phyloP scores from a whole-genome alignment of 2,797 vertebrate genomes.

The Synaphobranchus kaupii region DNA sequence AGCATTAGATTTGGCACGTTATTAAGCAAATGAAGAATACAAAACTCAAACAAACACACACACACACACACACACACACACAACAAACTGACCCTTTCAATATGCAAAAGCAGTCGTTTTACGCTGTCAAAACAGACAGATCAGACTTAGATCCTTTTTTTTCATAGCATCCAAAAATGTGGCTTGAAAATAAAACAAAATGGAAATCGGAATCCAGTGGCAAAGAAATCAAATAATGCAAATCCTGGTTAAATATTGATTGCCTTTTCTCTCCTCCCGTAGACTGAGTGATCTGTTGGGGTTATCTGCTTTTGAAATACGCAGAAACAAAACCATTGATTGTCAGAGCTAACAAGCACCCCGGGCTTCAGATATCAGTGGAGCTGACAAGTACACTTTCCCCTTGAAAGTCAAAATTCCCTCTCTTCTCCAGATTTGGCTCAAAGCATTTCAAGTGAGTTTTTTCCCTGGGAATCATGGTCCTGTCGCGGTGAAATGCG shows the following conservation, averaged over 20 bases:
- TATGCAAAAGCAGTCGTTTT: not conserved
- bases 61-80: not conserved
- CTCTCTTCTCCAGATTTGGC: not conserved
- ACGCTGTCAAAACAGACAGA: not conserved
- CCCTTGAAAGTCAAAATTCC: slow-evolving; percentile 11
- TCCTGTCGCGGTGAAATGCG: slow-evolving; percentile 7
- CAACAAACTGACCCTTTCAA: not conserved
- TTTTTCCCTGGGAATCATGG: slow-evolving; percentile 22
- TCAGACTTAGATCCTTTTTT: not conserved
- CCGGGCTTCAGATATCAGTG: slow-evolving; percentile 32
- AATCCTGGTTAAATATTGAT: slow-evolving; percentile 53
- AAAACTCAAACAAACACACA: not conserved
- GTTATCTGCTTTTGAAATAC: slow-evolving; percentile 45
- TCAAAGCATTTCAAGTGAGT: slow-evolving; percentile 9
- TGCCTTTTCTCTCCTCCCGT: slow-evolving; percentile 34
- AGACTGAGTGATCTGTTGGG: slow-evolving; percentile 35
- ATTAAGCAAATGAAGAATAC: not conserved
- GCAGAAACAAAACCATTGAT: slow-evolving; percentile 53
- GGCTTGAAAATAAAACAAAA: slow-evolving; percentile 22
- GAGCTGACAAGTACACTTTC: slow-evolving; percentile 43
- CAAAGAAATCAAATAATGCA: slow-evolving; percentile 32
- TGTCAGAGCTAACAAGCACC: slow-evolving; percentile 48
- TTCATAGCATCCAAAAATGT: not conserved
- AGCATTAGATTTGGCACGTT: not conserved
- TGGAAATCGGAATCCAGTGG: not conserved